A percentile compares a stretch with the other conserved stretches of the same genome.
These are phyloP conservation scores for Hoplias malabaricus DNA, from an alignment of 2,113 vertebrate genomes.

Conservation along the genomic window DNA sequence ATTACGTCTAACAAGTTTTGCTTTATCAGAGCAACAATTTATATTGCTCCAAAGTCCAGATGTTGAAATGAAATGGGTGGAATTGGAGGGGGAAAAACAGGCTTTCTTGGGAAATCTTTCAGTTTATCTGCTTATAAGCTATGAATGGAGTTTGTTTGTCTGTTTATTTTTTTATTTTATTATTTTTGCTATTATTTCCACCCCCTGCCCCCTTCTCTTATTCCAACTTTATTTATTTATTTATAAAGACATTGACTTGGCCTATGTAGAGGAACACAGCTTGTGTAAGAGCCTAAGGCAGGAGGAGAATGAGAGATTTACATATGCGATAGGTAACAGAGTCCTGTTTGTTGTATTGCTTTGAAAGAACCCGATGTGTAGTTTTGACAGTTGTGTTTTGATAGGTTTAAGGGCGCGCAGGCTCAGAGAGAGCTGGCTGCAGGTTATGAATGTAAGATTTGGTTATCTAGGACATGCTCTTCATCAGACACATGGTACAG, in stretches of 20 bases:
- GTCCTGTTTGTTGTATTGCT: background rate
- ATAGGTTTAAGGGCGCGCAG: background rate
- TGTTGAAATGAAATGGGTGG: conserved; percentile 13
- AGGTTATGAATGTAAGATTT: background rate
- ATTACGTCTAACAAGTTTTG: conserved; percentile 41
- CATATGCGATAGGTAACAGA: background rate
- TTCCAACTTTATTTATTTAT: no score
- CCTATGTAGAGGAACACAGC: background rate
- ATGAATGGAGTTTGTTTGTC: background rate
- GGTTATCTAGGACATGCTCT: background rate
- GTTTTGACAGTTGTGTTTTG: background rate
- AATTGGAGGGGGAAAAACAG: conserved; percentile 28
- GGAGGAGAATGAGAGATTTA: background rate
- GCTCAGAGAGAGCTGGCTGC: background rate
- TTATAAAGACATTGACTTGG: background rate
- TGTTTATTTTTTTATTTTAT: background rate
- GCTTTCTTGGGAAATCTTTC: background rate
- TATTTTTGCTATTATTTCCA: no score
- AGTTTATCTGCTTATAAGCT: background rate
- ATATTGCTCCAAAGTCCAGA: conserved; percentile 29
- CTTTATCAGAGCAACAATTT: conserved; percentile 43
- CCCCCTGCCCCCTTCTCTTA: no score
- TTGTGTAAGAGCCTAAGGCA: background rate
- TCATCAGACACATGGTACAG: conserved; percentile 1
- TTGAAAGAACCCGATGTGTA: background rate